Base-by-base conservation (phyloP, 2,888 invertebrate species). In the Tetheella fluctuosa region DNA sequence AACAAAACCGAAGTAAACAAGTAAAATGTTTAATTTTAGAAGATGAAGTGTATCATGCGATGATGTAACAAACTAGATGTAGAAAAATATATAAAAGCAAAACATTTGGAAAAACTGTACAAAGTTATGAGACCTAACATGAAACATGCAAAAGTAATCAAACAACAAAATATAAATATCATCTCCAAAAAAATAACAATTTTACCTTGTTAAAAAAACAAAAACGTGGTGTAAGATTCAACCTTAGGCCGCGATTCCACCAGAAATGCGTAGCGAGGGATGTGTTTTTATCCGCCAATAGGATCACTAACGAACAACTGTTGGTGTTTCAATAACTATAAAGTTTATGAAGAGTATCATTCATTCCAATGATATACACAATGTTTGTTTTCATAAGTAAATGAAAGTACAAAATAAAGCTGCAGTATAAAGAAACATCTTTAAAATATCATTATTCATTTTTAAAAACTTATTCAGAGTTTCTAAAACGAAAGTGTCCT, bases 101-200 rank as follows among this genome's bases (percentile, higher is more conserved):
- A 25, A 25, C 25, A 25, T 10, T 15, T 20, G 20, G 13, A 48
- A 48, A 20, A 20, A n/a, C 2, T 42, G n/a, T 17, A 17, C n/a
- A 17, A n/a, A 15, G 15, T 37, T 15, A 37, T 5, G 8, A 39
- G 2, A 37, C 1, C 15, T 15, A 37, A n/a, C n/a, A 39, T 6
- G n/a, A 42, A 42, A 48, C 48, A 48, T 20, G n/a, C 15, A 20
- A 48, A 42, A 20, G 7, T 48, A 48, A 48, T n/a, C n/a, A 39
- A 39, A 39, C n/a, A 39, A 39, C 39, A n/a, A 39, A 39, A 39
- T n/a, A n/a, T 39, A 39, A n/a, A 39, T 39, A 39, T n/a, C n/a
- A n/a, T n/a, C n/a, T n/a, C 6, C 13, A n/a, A 39, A n/a, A 39
- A 39, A 1, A n/a, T n/a, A 39, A 39, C 39, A 39, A 39, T n/a